Conservation (phyloP, 2,888 invertebrate genomes). For the Criorhina ranunculi region DNA sequence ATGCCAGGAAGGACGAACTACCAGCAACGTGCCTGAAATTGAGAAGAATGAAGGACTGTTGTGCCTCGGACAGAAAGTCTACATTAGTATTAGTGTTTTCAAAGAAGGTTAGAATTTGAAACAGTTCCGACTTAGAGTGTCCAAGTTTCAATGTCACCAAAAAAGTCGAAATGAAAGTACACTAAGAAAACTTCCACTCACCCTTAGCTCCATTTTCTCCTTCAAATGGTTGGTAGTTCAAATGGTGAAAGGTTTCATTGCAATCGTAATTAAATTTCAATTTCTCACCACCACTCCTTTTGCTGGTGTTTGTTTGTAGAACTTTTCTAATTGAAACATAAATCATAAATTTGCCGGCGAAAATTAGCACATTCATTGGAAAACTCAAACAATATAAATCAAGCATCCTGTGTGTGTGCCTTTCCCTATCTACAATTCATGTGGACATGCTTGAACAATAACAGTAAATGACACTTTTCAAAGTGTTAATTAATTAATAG, state of each 20-base stretch:
- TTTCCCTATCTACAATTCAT: neutral
- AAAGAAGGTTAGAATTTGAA: too few species aligned
- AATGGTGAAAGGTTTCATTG: neutral
- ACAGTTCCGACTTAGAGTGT: too few species aligned
- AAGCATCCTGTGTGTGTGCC: slow-evolving; percentile 14
- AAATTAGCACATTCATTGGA: slow-evolving; percentile 71
- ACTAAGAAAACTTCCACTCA: too few species aligned
- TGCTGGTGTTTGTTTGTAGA: neutral
- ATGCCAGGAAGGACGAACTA: too few species aligned
- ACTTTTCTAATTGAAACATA: slow-evolving; percentile 57
- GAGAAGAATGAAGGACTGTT: too few species aligned
- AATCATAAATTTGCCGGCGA: slow-evolving; percentile 61
- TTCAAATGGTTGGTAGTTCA: slow-evolving; percentile 26
- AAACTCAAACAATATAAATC: slow-evolving; percentile 68
- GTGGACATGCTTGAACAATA: neutral
- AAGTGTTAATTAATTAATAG: slow-evolving; percentile 71
- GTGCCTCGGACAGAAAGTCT: too few species aligned
- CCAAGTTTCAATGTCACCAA: too few species aligned
- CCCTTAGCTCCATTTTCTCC: too few species aligned
- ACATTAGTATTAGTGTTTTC: too few species aligned
- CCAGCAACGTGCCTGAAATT: too few species aligned
- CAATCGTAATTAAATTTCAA: slow-evolving; percentile 24
- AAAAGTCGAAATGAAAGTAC: too few species aligned
- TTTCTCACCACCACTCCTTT: slow-evolving; percentile 15
- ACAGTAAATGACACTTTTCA: slow-evolving; percentile 44